These are phyloP conservation scores for Teleogryllus oceanicus DNA, from an alignment of 2,888 invertebrate genomes.

Conservation along the genomic window DNA sequence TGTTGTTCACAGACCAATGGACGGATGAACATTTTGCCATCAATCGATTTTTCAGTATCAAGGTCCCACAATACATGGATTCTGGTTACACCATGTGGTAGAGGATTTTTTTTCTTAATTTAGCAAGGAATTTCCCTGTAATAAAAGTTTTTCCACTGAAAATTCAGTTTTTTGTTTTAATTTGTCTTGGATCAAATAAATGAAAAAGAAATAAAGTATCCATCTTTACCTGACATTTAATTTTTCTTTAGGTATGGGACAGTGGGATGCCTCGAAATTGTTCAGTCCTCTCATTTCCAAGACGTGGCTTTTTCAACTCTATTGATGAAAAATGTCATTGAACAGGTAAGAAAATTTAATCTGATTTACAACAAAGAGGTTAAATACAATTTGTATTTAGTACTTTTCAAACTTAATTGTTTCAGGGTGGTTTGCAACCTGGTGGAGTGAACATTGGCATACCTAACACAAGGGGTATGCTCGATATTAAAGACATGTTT, in stretches of 20 bases:
- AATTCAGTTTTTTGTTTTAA: no score
- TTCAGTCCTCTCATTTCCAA: slow-evolving; percentile 54
- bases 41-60: no score
- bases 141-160: no score
- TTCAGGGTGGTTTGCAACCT: slow-evolving; percentile 54
- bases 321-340: slow-evolving; percentile 58
- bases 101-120: no score
- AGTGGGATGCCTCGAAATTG: slow-evolving; percentile 57
- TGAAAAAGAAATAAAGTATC: no score
- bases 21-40: no score
- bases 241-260: slow-evolving; percentile 53
- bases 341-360: slow-evolving; percentile 48
- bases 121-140: no score
- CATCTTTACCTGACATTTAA: neutral
- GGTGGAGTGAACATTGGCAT: slow-evolving; percentile 60
- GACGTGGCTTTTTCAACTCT: slow-evolving; percentile 53
- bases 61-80: no score
- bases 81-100: no score
- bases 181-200: no score
- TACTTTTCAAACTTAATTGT: slow-evolving; percentile 3
- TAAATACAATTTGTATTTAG: neutral
- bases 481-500: slow-evolving; percentile 54
- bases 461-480: slow-evolving; percentile 52
- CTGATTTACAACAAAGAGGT: neutral
- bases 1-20: no score